A percentile compares a stretch with the other conserved stretches of the same genome.
phyloP scores from a whole-genome alignment of 2,888 invertebrate species.

The Drosophila algonquin region DNA sequence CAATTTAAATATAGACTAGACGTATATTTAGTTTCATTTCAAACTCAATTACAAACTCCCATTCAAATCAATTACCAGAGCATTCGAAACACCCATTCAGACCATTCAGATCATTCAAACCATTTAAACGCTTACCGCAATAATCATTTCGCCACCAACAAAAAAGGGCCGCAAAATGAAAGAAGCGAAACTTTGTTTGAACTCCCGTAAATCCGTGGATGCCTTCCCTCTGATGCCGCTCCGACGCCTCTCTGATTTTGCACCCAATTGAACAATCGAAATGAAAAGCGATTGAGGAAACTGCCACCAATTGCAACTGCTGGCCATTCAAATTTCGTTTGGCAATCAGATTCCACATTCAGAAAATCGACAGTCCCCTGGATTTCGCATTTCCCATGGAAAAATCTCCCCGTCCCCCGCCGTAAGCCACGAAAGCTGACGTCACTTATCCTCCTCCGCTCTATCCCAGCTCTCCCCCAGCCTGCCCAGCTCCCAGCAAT shows the following conservation, averaged over 20 bases:
- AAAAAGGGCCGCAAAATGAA: neutral
- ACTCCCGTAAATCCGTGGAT: slow-evolving; percentile 4
- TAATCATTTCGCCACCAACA: slow-evolving; percentile 20
- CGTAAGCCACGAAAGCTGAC: slow-evolving; percentile 17
- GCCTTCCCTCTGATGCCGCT: neutral
- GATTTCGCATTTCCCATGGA: no score
- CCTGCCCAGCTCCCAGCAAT: neutral
- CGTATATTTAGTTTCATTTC: neutral
- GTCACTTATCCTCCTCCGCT: slow-evolving; percentile 8
- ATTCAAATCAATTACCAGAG: slow-evolving; percentile 22
- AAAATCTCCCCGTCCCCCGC: slow-evolving; percentile 10
- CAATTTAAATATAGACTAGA: no score
- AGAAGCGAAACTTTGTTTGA: slow-evolving; percentile 20
- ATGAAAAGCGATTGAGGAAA: slow-evolving; percentile 33
- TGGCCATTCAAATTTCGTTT: slow-evolving; percentile 37
- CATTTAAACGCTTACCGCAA: slow-evolving; percentile 15
- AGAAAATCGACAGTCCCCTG: neutral
- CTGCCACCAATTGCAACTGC: slow-evolving; percentile 10
- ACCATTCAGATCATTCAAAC: neutral
- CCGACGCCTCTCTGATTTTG: slow-evolving; percentile 12
- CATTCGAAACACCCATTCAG: neutral
- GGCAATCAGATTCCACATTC: slow-evolving; percentile 9
- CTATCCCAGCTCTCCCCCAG: neutral
- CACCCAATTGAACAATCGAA: slow-evolving; percentile 38
- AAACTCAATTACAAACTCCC: neutral